A percentile compares a stretch with the other conserved stretches of the same genome.
Evolutionary conservation across 2,113 vertebrate genomes (phyloP).

Genomic region (Nansenia antarctica): DNA sequence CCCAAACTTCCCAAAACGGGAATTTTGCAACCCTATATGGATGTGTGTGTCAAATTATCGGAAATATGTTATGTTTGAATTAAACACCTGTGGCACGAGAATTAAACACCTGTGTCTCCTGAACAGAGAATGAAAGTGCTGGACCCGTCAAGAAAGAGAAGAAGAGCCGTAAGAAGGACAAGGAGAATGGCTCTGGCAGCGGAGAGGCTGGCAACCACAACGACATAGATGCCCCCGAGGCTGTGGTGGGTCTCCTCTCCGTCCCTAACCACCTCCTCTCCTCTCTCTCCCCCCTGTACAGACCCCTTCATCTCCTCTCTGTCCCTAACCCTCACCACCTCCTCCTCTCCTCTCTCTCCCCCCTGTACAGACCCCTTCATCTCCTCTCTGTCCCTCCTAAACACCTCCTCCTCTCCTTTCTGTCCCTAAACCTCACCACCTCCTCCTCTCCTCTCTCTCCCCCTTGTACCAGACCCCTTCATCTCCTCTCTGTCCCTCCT

Average conservation of each 20-base stretch:
- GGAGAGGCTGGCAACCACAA: slow-evolving; percentile 82
- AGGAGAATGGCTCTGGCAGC: slow-evolving; percentile 95
- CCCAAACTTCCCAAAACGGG: background rate
- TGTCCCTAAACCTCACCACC: background rate
- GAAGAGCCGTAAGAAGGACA: slow-evolving; percentile 96
- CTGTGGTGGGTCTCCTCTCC: slow-evolving; percentile 81
- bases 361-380: too few species aligned
- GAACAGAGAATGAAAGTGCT: slow-evolving; percentile 85
- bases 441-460: background rate
- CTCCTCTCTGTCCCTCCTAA: too few species aligned
- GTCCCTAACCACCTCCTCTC: too few species aligned
- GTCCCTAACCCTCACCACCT: background rate
- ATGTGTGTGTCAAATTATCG: background rate
- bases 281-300: too few species aligned
- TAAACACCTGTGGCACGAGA: background rate
- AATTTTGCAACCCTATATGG: background rate
- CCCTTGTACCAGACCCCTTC: too few species aligned
- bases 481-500: too few species aligned
- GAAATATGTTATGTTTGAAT: too few species aligned
- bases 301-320: too few species aligned
- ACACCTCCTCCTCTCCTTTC: too few species aligned
- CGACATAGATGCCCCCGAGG: slow-evolving; percentile 86
- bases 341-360: background rate
- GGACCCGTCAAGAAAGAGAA: slow-evolving; percentile 94
- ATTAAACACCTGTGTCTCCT: background rate